A percentile compares a stretch with the other conserved stretches of the same genome.
Evolutionary conservation across 2,888 invertebrate species (phyloP).

Genomic region (Harpalus rubripes): DNA sequence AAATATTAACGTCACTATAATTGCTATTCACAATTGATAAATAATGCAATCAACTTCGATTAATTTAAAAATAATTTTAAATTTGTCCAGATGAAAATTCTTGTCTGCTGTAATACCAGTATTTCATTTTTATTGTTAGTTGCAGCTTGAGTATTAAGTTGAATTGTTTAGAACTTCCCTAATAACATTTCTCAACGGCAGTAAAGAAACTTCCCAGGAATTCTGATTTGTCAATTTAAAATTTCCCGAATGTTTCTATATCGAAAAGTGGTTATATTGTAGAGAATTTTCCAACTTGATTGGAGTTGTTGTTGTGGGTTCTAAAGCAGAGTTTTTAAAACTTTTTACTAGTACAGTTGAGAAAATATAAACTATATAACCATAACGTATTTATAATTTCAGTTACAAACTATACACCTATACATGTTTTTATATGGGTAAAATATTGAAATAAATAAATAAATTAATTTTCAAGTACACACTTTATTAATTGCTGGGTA

Average conservation of each 20-base stretch:
- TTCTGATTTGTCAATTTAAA: slow-evolving; percentile 55
- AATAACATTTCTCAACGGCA: background rate
- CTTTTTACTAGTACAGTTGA: slow-evolving; percentile 12
- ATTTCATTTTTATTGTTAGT: slow-evolving; percentile 11
- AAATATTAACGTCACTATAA: no score
- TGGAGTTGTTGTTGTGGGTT: slow-evolving; percentile 50
- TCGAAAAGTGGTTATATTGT: slow-evolving; percentile 56
- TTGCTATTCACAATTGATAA: no score
- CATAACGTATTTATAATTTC: background rate
- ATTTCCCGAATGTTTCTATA: slow-evolving; percentile 47
- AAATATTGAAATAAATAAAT: background rate
- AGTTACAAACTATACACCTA: background rate
- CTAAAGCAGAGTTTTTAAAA: slow-evolving; percentile 49
- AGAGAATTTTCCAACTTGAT: slow-evolving; percentile 49
- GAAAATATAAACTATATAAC: background rate
- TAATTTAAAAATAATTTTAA: no score
- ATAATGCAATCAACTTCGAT: no score
- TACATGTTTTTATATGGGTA: background rate
- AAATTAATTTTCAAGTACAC: no score
- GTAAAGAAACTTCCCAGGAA: slow-evolving; percentile 35
- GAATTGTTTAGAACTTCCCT: slow-evolving; percentile 28
- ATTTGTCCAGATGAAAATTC: no score
- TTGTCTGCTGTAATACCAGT: background rate
- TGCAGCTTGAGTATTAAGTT: slow-evolving; percentile 2
- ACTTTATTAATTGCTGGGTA: no score